Conservation (phyloP, 2,888 invertebrate genomes). For the Andrena marginata region DNA sequence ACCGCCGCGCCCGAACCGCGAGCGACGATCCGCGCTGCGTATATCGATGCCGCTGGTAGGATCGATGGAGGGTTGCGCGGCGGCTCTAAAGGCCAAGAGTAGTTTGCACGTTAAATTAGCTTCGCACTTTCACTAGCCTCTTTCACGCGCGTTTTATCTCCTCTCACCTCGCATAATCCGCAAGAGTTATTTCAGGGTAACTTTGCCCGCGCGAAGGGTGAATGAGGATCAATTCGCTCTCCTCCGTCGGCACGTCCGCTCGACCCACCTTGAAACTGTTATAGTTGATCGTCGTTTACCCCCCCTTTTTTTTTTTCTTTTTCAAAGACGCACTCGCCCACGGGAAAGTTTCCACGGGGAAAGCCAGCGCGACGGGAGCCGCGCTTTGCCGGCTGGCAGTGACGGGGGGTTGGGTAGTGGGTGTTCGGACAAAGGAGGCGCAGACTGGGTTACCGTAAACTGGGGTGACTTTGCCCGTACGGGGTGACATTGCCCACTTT, state of each 20-base stretch:
- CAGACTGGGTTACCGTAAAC: too few relatives aligned
- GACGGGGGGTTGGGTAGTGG: not conserved
- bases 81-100: conserved; percentile 56
- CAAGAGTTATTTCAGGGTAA: conserved; percentile 66
- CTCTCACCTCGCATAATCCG: conserved; percentile 65
- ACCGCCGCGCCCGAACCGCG: too few relatives aligned
- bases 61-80: conserved; percentile 22
- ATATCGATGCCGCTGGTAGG: too few relatives aligned
- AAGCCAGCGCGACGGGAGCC: not conserved
- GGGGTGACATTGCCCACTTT: too few relatives aligned
- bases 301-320: conserved; percentile 33
- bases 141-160: conserved; percentile 60
- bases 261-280: conserved; percentile 59
- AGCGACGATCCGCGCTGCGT: too few relatives aligned
- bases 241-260: conserved; percentile 44
- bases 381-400: not conserved
- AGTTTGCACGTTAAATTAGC: conserved; percentile 61
- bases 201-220: conserved; percentile 58
- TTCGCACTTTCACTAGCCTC: conserved; percentile 64
- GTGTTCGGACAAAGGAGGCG: not conserved
- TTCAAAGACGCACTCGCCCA: conserved; percentile 29
- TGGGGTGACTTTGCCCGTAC: too few relatives aligned
- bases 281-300: conserved; percentile 47
- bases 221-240: conserved; percentile 60
- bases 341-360: conserved; percentile 28